Evolutionary conservation across 2,113 vertebrate species (phyloP).

Genomic region (Notothenia coriiceps): DNA sequence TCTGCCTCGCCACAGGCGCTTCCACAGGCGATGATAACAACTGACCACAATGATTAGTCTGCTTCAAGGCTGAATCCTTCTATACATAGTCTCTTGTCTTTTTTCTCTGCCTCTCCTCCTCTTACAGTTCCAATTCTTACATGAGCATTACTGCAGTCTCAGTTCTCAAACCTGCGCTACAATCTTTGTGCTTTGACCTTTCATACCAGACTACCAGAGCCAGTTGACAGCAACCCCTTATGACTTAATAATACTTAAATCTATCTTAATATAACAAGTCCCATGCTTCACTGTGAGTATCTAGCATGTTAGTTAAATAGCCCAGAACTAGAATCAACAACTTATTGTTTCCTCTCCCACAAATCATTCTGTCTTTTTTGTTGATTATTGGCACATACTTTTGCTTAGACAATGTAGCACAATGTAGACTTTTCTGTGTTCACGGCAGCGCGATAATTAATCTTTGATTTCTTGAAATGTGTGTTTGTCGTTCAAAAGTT

Average conservation of each 20-base stretch:
- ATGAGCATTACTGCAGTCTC: not conserved
- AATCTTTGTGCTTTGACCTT: constrained; percentile 5
- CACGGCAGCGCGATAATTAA: constrained; percentile 2
- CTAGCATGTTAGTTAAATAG: constrained; percentile 45
- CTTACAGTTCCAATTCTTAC: not conserved
- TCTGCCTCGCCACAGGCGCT: constrained; percentile 50
- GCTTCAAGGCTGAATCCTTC: constrained; percentile 45
- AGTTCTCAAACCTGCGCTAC: not conserved
- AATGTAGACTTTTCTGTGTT: constrained; percentile 25
- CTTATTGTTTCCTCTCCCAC: constrained; percentile 58
- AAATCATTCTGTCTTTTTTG: constrained; percentile 48
- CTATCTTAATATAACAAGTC: constrained; percentile 50
- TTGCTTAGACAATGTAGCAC: constrained; percentile 36
- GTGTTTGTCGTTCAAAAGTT: not conserved
- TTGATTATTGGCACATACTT: constrained; percentile 8
- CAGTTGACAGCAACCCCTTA: constrained; percentile 33
- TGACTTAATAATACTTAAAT: constrained; percentile 44
- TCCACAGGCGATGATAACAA: constrained; percentile 51
- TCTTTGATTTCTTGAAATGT: constrained; percentile 2
- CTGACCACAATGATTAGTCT: constrained; percentile 41
- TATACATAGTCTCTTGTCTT: constrained; percentile 28
- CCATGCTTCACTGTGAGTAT: constrained; percentile 16
- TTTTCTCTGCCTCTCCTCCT: not conserved
- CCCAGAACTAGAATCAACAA: constrained; percentile 58
- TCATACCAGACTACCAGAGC: not conserved